Conservation (phyloP, 2,797 vertebrate genomes). For the Kryptopterus vitreolus region DNA sequence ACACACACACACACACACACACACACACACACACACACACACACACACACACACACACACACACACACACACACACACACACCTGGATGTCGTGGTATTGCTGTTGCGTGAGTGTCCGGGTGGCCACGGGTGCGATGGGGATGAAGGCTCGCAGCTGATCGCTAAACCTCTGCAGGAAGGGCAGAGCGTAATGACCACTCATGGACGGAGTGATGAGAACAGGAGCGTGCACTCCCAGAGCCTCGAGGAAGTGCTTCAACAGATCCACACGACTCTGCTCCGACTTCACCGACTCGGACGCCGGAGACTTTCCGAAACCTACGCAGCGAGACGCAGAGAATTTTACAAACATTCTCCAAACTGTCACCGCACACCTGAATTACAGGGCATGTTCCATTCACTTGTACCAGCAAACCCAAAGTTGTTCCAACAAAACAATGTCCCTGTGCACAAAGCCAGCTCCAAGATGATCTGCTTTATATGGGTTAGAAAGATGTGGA, state of each 20-base stretch:
- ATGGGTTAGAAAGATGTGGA: no score
- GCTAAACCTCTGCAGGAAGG: constrained; percentile 83
- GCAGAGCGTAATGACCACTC: constrained; percentile 90
- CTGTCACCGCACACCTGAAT: no score
- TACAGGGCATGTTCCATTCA: no score
- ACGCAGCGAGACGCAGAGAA: not conserved
- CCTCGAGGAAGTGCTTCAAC: constrained; percentile 78
- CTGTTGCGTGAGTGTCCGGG: constrained; percentile 79
- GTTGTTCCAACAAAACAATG: no score
- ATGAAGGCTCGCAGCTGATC: constrained; percentile 82
- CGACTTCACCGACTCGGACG: constrained; percentile 70
- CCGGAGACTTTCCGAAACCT: constrained; percentile 90
- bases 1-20: no score
- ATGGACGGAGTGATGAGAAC: constrained; percentile 92
- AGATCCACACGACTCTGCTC: constrained; percentile 82
- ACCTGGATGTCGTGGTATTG: constrained; percentile 88
- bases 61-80: constrained; percentile 15
- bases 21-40: no score
- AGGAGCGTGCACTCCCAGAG: constrained; percentile 74
- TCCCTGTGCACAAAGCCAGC: no score
- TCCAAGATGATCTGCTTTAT: no score
- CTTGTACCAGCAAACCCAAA: no score
- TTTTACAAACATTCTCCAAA: not conserved
- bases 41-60: not conserved
- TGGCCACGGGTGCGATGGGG: constrained; percentile 86